Base-by-base conservation (phyloP, 2,113 vertebrate species). In the Circaetus gallicus region DNA sequence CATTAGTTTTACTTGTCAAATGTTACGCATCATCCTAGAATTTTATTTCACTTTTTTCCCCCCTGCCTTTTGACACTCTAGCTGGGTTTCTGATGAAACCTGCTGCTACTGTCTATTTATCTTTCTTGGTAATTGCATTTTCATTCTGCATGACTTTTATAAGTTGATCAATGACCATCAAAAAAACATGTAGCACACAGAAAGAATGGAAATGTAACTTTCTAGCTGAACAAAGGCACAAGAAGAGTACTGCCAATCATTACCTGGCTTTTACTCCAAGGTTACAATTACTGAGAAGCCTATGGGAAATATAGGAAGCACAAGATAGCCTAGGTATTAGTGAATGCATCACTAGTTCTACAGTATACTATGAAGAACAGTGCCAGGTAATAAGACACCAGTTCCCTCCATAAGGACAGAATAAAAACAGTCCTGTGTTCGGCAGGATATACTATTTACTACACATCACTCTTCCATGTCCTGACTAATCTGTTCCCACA, bases 61-160 rank as follows among this genome's bases (percentile, higher is more conserved):
- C 7, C 16, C n/a, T 9, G 5, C 13, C 53, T 65, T 94, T 59
- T 62, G 42, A 91, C 31, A 76, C 3, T 70, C 34, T 49, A 45
- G 49, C 25, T 77, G 66, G 13, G 13, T 86, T 95, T 82, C 67
- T 79, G 31, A 85, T 45, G 53, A 90, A 93, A 61, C 15, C 34
- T 15, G 11, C 42, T 91, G 53, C 85, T 82, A 40, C 40, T 56
- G 69, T 63, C 82, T 89, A 71, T 95, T 93, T 92, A 58, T 85
- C 58, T 95, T 90, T 52, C 82, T 81, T 34, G 24, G 31, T 87
- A 95, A 92, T 65, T 67, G 79, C 58, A 80, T 94, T 96, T 86
- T 84, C 70, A 92, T 85, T 84, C 79, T 56, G 32, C 17, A 3
- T 66, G 50, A 71, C 61, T 93, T 96, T 80, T 50, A 83, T 15